These are phyloP conservation scores for Drosophila falleni DNA, from an alignment of 2,888 invertebrate genomes.

Conservation along the genomic window DNA sequence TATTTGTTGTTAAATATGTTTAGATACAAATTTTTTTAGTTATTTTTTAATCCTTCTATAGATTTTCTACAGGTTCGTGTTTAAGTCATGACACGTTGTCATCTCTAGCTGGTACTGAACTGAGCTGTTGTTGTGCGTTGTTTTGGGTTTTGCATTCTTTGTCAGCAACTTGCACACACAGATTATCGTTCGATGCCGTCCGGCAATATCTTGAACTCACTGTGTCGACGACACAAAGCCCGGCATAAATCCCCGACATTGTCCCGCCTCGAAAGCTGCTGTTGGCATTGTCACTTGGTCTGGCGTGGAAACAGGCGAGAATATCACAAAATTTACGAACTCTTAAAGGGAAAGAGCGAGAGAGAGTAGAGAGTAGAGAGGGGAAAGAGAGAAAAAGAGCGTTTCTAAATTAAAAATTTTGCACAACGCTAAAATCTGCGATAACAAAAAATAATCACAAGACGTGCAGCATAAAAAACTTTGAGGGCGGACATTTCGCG, in stretches of 20 bases:
- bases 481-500: slow-evolving; percentile 28
- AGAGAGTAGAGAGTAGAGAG: neutral
- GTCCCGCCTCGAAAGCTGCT: slow-evolving; percentile 29
- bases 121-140: slow-evolving; percentile 1
- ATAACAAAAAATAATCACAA: slow-evolving; percentile 45
- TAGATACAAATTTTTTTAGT: too few species aligned
- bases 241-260: slow-evolving; percentile 46
- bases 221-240: slow-evolving; percentile 51
- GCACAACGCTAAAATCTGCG: slow-evolving; percentile 47
- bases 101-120: neutral
- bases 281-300: slow-evolving; percentile 52
- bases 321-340: slow-evolving; percentile 33
- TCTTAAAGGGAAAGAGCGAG: neutral
- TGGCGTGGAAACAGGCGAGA: slow-evolving; percentile 26
- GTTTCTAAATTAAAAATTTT: slow-evolving; percentile 63
- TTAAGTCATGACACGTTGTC: neutral
- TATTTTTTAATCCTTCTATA: too few species aligned
- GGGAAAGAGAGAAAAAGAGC: neutral
- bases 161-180: slow-evolving; percentile 11
- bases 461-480: slow-evolving; percentile 6
- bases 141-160: slow-evolving; percentile 15
- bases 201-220: slow-evolving; percentile 30
- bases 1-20: too few species aligned
- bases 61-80: neutral
- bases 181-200: neutral